Percentiles rank a stretch among this genome's conserved stretches.
These are phyloP conservation scores for Amphibalanus amphitrite DNA, from an alignment of 1,140 invertebrate species.

Conservation along the genomic window DNA sequence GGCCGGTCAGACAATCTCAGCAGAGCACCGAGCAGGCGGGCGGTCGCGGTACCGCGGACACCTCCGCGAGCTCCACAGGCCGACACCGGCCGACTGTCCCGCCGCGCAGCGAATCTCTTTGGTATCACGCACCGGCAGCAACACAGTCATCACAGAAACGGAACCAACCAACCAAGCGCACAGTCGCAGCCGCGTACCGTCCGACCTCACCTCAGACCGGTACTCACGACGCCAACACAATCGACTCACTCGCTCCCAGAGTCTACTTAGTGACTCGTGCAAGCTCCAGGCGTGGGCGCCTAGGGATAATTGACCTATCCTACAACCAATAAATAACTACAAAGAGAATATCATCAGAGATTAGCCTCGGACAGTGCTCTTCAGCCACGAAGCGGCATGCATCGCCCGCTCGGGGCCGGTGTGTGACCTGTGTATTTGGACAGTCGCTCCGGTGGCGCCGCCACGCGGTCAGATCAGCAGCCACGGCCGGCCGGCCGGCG, in stretches of 20 bases:
- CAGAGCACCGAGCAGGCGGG: too few species aligned
- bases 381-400: not conserved
- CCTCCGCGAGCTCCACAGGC: not conserved
- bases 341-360: not conserved
- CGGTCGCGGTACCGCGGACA: too few species aligned
- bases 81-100: too few species aligned
- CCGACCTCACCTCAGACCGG: not conserved
- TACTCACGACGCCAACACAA: not conserved
- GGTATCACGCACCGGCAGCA: not conserved
- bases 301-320: not conserved
- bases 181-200: too few species aligned
- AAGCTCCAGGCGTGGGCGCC: not conserved
- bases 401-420: not conserved
- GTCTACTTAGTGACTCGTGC: not conserved
- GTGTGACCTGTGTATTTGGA: not conserved
- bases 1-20: too few species aligned
- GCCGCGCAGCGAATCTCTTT: not conserved
- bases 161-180: not conserved
- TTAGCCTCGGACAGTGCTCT: not conserved
- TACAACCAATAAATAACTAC: not conserved
- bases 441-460: not conserved
- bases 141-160: not conserved
- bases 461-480: not conserved
- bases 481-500: too few species aligned
- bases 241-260: not conserved